Evolutionary conservation across 2,797 vertebrate genomes (phyloP).

Genomic region (Smutsia temminckii): DNA sequence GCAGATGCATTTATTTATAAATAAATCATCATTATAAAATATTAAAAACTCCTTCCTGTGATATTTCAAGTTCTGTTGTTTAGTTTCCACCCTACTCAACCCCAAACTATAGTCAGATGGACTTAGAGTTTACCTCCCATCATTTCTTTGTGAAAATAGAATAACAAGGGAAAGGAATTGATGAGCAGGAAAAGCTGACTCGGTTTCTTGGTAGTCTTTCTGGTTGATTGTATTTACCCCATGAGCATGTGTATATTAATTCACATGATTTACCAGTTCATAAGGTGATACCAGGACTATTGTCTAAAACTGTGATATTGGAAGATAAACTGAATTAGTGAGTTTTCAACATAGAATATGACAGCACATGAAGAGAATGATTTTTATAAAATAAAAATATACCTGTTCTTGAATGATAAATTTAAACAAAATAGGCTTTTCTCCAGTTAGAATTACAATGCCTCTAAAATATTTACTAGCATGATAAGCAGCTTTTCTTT

Average conservation of each 20-base stretch:
- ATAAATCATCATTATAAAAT: constrained; percentile 62
- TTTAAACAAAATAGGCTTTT: constrained; percentile 22
- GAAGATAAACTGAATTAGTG: constrained; percentile 33
- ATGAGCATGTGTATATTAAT: not conserved
- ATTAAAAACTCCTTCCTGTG: constrained; percentile 45
- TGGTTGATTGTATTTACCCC: constrained; percentile 15
- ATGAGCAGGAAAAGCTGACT: constrained; percentile 3
- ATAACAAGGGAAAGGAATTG: not conserved
- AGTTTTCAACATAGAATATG: not conserved
- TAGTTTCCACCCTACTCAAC: not conserved
- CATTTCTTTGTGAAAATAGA: constrained; percentile 51
- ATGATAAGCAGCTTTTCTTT: not conserved
- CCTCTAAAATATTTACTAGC: constrained; percentile 19
- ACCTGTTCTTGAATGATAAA: not conserved
- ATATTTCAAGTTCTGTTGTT: constrained; percentile 40
- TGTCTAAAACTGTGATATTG: not conserved
- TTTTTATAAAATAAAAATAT: constrained; percentile 34
- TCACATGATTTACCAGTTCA: constrained; percentile 15
- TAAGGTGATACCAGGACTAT: not conserved
- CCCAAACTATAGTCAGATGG: not conserved
- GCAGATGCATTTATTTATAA: constrained; percentile 59
- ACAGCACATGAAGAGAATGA: not conserved
- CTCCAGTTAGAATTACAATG: not conserved
- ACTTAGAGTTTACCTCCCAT: constrained; percentile 26
- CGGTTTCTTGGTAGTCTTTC: not conserved